A percentile compares a stretch with the other conserved stretches of the same genome.
Conservation (phyloP, 1,140 invertebrate genomes). For the Cephus cinctus region DNA sequence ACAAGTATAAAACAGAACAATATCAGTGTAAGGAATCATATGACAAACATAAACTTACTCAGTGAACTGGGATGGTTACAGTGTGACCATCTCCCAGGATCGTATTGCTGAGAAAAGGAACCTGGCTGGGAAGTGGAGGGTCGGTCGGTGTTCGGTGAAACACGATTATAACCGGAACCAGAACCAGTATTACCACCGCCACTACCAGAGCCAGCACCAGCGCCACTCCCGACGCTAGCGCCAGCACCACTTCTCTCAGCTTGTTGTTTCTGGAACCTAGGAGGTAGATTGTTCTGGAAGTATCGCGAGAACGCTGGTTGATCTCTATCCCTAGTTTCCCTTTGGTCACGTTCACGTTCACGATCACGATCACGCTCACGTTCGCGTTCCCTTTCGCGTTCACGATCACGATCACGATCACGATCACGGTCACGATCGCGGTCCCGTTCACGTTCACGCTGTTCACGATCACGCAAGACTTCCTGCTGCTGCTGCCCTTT, state of each 20-base stretch:
- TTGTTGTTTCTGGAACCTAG: conserved; percentile 80
- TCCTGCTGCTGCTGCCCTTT: conserved; percentile 21
- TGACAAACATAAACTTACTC: conserved; percentile 33
- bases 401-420: conserved; percentile 52
- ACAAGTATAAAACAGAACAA: background rate
- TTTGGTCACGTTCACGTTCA: conserved; percentile 49
- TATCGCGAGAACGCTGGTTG: conserved; percentile 65
- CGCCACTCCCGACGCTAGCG: no score
- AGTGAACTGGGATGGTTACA: conserved; percentile 36
- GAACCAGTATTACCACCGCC: no score
- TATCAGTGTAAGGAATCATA: conserved; percentile 1
- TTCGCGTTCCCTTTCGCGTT: conserved; percentile 22
- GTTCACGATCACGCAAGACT: conserved; percentile 9
- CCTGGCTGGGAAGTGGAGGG: conserved; percentile 34
- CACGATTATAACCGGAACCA: conserved; percentile 40
- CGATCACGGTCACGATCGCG: conserved; percentile 22
- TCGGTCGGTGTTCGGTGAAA: conserved; percentile 46
- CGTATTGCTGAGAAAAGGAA: conserved; percentile 56
- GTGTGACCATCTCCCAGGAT: conserved; percentile 50
- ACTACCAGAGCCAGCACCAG: no score
- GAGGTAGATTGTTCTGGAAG: conserved; percentile 80
- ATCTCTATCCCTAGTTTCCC: conserved; percentile 43
- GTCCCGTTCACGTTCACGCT: conserved; percentile 8
- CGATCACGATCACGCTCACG: conserved; percentile 39
- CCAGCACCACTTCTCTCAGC: conserved; percentile 50